Base-by-base conservation (phyloP, 2,797 vertebrate species). In the Sorex maritimensis region DNA sequence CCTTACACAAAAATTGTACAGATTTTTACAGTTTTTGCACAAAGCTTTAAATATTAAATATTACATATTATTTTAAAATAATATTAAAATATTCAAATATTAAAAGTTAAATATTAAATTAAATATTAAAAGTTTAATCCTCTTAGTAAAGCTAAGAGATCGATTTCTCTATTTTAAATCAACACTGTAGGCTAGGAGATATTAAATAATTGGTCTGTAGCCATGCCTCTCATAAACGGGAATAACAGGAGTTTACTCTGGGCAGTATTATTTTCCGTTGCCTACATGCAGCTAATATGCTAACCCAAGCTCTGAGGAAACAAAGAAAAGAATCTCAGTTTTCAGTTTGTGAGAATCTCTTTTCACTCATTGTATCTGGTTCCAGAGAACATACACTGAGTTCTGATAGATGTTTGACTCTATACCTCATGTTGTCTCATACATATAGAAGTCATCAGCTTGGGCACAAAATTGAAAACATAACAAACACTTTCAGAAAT, bases 351-450 rank as follows among this genome's bases (percentile, higher is more conserved):
- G 15, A 68, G 15, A 81, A n/a, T 74, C 44, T 61, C 11, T 26
- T 61, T 49, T 19, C 10, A 67, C 34, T 34, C 11, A 55, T 55
- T 17, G 15, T 55, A 80, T 38, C 7, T 55, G 2, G 2, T 14
- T 80, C 11, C 5, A 34, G n/a, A 94, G n/a, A 81, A 82, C 12
- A 75, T 55, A 90, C 86, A 71, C 34, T 67, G 26, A 58, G n/a
- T 85, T 65, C 30, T 88, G 21, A 28, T 7, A 79, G 1, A 17
- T 52, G 1, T 26, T 58, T 21, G 8, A 49, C 41, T 13, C 41
- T 13, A 75, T 30, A 84, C 77, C 69, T 79, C 34, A 49, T 26
- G 44, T 1, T 61, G 1, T 11, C 17, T 73, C 13, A 9, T 55
- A 38, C 3, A 72, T 77, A 12, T 4, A 44, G 26, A 28, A 77